Conservation (phyloP, 2,888 invertebrate genomes). For the Temnothorax ravouxi region DNA sequence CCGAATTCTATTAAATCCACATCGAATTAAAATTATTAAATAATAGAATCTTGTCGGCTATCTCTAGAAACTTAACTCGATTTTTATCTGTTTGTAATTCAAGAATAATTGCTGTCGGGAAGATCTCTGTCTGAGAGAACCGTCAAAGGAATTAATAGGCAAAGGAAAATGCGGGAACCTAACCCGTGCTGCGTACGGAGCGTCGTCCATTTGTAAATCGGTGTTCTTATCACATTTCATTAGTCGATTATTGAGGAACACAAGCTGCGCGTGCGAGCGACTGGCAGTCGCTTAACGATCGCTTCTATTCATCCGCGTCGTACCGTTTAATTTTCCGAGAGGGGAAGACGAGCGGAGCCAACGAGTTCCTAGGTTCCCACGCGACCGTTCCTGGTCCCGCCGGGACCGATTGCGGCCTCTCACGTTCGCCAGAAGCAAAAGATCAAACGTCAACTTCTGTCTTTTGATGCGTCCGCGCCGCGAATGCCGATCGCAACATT, state of each 20-base stretch:
- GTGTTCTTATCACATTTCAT: constrained; percentile 71
- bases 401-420: constrained; percentile 62
- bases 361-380: constrained; percentile 76
- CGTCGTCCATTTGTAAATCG: constrained; percentile 64
- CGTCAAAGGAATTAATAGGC: not conserved
- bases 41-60: not conserved
- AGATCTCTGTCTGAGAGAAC: not conserved
- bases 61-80: not conserved
- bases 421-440: constrained; percentile 68
- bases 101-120: not conserved
- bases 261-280: constrained; percentile 49
- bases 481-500: not conserved
- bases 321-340: constrained; percentile 75
- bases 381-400: constrained; percentile 65
- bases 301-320: constrained; percentile 67
- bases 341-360: constrained; percentile 57
- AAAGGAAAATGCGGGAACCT: not conserved
- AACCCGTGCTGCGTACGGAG: not conserved
- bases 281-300: constrained; percentile 69
- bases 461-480: constrained; percentile 40
- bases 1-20: not conserved
- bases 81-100: not conserved
- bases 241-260: constrained; percentile 66
- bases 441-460: constrained; percentile 68
- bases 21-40: not conserved